Conservation (phyloP, 2,888 invertebrate genomes). For the Acleris literana region DNA sequence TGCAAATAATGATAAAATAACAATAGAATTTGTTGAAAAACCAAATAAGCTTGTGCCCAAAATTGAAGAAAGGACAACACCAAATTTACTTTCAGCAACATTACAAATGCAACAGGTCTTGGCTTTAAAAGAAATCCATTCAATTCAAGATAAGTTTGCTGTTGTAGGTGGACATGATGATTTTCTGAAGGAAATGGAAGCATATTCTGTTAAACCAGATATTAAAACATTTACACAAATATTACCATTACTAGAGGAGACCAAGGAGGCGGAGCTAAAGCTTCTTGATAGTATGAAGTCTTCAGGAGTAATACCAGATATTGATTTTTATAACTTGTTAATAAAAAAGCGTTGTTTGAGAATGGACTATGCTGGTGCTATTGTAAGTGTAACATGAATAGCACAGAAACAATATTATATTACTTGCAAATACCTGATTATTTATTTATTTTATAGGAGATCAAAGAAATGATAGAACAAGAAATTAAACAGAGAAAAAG, state of each 20-base stretch:
- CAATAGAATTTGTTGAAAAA: conserved; percentile 49
- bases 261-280: conserved; percentile 86
- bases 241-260: conserved; percentile 87
- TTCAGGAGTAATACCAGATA: conserved; percentile 86
- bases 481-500: conserved; percentile 67
- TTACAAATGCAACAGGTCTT: conserved; percentile 86
- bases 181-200: conserved; percentile 89
- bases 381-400: conserved; percentile 76
- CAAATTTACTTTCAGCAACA: conserved; percentile 86
- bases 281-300: conserved; percentile 85
- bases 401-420: background rate
- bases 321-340: conserved; percentile 93
- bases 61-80: conserved; percentile 62
- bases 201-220: conserved; percentile 87
- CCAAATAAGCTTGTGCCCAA: conserved; percentile 36
- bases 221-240: conserved; percentile 91
- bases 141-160: conserved; percentile 87
- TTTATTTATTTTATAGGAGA: conserved; percentile 67
- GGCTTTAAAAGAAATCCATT: conserved; percentile 82
- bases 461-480: conserved; percentile 80
- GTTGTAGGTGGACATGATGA: conserved; percentile 91
- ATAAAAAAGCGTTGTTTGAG: conserved; percentile 91
- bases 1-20: conserved; percentile 40
- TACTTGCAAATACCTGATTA: background rate
- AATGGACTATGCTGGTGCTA: conserved; percentile 87